Conservation (phyloP, 2,888 invertebrate genomes). For the Lepidonotus clava region DNA sequence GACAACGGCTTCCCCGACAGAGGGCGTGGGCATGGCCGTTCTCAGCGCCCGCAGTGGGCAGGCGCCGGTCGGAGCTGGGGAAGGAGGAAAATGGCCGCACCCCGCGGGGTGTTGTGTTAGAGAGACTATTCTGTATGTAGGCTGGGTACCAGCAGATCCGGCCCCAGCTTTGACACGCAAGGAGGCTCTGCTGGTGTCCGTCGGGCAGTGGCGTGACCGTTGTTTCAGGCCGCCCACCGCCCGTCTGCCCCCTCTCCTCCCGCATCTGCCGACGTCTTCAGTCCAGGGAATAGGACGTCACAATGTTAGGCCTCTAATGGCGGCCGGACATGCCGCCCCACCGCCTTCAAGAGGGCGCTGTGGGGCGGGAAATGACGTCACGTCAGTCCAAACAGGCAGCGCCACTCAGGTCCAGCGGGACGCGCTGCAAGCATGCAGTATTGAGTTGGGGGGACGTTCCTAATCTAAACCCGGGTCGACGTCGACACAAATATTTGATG, state of each 20-base stretch:
- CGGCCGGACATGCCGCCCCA: not conserved
- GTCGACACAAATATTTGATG: constrained; percentile 45
- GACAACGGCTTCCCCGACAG: not conserved
- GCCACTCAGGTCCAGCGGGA: not conserved
- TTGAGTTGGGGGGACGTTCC: no score
- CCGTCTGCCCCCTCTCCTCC: not conserved
- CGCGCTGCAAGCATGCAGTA: not conserved
- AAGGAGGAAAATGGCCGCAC: no score
- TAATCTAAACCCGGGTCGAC: not conserved
- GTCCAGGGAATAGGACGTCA: not conserved
- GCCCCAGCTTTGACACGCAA: no score
- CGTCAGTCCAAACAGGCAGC: not conserved
- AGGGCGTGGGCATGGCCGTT: no score
- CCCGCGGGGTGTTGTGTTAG: no score
- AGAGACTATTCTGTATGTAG: no score
- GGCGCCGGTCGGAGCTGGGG: no score
- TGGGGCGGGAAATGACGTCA: constrained; percentile 19
- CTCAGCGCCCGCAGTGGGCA: not conserved
- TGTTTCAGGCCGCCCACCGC: no score
- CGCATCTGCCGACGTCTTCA: not conserved
- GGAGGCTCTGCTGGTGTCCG: no score
- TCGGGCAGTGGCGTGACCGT: no score
- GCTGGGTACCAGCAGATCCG: no score
- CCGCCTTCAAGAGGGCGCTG: not conserved
- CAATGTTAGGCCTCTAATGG: not conserved